These are phyloP conservation scores for Acrobasis suavella DNA, from an alignment of 2,888 invertebrate genomes.

Conservation along the genomic window DNA sequence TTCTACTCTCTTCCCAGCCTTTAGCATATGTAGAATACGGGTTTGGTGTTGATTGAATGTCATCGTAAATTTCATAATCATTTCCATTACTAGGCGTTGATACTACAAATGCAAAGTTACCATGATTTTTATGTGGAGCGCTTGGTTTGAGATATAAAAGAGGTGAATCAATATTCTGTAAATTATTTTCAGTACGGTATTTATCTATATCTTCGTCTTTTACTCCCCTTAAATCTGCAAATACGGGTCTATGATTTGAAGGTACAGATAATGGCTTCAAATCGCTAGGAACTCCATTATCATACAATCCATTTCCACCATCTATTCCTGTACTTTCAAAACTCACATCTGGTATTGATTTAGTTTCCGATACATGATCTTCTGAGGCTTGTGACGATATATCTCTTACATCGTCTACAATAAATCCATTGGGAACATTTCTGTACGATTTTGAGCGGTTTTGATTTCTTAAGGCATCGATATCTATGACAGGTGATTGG, in stretches of 20 bases:
- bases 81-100: constrained; percentile 55
- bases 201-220: constrained; percentile 73
- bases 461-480: constrained; percentile 60
- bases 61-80: constrained; percentile 74
- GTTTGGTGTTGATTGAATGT: constrained; percentile 54
- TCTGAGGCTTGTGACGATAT: constrained; percentile 80
- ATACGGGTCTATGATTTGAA: constrained; percentile 58
- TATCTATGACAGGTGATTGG: constrained; percentile 86
- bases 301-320: constrained; percentile 63
- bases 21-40: constrained; percentile 45
- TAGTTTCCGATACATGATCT: constrained; percentile 69
- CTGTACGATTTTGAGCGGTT: constrained; percentile 69
- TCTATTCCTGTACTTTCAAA: constrained; percentile 71
- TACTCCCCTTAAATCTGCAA: constrained; percentile 69
- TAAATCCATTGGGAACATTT: constrained; percentile 65
- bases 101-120: constrained; percentile 60
- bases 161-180: constrained; percentile 83
- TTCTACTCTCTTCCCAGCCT: constrained; percentile 58
- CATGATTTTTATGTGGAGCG: constrained; percentile 79
- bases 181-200: constrained; percentile 70
- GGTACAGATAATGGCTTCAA: constrained; percentile 50
- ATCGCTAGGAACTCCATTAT: constrained; percentile 52
- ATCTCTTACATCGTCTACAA: constrained; percentile 70
- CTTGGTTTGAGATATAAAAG: constrained; percentile 78
- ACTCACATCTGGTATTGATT: constrained; percentile 65